Conservation (phyloP, 1,140 invertebrate species). For the Ladona fulva region DNA sequence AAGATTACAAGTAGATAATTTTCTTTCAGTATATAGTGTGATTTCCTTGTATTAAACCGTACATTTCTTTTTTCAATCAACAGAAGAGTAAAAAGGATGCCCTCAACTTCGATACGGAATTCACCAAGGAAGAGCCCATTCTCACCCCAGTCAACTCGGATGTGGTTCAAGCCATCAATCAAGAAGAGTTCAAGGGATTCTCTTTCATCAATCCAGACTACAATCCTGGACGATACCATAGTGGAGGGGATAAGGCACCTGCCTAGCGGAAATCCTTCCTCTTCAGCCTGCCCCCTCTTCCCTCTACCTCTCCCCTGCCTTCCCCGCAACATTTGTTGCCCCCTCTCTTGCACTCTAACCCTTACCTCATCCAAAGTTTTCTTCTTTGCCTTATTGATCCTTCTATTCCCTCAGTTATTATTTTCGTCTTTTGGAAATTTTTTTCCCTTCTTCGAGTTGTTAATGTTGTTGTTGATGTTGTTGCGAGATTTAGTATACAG, state of each 20-base stretch:
- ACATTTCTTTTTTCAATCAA: constrained; percentile 31
- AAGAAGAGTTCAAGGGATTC: constrained; percentile 95
- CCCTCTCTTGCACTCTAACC: not conserved
- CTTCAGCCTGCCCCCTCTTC: not conserved
- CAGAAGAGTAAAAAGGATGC: constrained; percentile 97
- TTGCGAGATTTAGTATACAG: constrained; percentile 9
- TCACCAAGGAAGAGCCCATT: constrained; percentile 95
- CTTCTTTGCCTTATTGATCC: not conserved
- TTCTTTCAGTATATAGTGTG: no score
- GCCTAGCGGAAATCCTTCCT: not conserved
- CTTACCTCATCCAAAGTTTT: not conserved
- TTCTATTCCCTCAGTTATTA: not conserved
- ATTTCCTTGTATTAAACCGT: no score
- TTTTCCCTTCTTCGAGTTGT: constrained; percentile 5
- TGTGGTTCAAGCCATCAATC: constrained; percentile 87
- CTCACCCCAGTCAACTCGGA: constrained; percentile 88
- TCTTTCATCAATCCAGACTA: constrained; percentile 93
- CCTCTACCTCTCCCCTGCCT: not conserved
- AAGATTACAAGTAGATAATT: no score
- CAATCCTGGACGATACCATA: constrained; percentile 56
- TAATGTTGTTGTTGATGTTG: constrained; percentile 10
- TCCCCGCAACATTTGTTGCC: not conserved
- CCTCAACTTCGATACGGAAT: constrained; percentile 98
- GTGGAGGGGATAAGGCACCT: not conserved
- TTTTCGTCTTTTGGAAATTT: constrained; percentile 2